These are phyloP conservation scores for Lasioglossum calceatum DNA, from an alignment of 2,888 invertebrate genomes.

Conservation along the genomic window DNA sequence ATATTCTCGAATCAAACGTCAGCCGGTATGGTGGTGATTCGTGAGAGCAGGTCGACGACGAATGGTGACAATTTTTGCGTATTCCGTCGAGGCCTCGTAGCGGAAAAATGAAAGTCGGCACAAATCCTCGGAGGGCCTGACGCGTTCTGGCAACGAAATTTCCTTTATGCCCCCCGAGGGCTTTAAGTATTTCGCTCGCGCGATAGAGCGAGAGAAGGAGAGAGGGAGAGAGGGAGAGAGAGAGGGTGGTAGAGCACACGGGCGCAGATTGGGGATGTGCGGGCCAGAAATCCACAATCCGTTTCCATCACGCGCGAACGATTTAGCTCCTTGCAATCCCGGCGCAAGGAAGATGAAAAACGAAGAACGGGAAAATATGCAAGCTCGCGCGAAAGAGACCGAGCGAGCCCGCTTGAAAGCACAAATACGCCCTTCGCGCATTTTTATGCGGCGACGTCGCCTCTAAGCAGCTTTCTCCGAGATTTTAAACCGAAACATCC, in stretches of 20 bases:
- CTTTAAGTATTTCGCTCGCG: constrained; percentile 72
- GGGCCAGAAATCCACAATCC: constrained; percentile 77
- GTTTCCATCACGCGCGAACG: constrained; percentile 79
- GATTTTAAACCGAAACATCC: constrained; percentile 80
- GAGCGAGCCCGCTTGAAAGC: constrained; percentile 56
- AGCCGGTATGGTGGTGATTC: background rate
- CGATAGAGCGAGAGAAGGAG: constrained; percentile 35
- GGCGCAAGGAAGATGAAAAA: constrained; percentile 48
- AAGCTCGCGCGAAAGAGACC: constrained; percentile 28
- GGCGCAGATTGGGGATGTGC: constrained; percentile 70
- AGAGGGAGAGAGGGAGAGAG: constrained; percentile 20
- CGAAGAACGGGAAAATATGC: constrained; percentile 49
- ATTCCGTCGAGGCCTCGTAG: constrained; percentile 2
- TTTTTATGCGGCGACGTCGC: constrained; percentile 72
- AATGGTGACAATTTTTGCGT: constrained; percentile 15
- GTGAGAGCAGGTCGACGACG: background rate
- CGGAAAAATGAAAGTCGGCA: constrained; percentile 59
- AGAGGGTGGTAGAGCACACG: constrained; percentile 33
- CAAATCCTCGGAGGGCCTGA: constrained; percentile 73
- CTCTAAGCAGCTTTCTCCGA: constrained; percentile 81
- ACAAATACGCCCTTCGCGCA: constrained; percentile 68
- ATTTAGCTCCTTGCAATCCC: constrained; percentile 70
- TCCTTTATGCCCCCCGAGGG: constrained; percentile 68
- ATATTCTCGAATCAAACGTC: background rate
- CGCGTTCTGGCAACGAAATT: constrained; percentile 68